These are phyloP conservation scores for Battus philenor DNA, from an alignment of 1,140 invertebrate genomes.

Conservation along the genomic window DNA sequence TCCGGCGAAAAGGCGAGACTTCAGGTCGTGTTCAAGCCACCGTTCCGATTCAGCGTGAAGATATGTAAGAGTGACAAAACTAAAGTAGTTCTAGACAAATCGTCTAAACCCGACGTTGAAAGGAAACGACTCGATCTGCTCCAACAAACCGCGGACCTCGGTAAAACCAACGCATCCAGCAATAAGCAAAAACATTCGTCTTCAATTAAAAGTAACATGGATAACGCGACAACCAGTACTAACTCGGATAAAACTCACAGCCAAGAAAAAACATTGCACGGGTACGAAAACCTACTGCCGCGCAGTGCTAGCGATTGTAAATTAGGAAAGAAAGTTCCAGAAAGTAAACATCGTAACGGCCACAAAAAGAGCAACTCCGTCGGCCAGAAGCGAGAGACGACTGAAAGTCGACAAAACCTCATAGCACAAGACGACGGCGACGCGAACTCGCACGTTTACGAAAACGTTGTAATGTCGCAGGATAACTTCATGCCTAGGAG, in stretches of 20 bases:
- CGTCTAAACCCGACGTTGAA: constrained; percentile 64
- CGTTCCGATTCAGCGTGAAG: constrained; percentile 89
- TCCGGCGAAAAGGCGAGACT: constrained; percentile 80
- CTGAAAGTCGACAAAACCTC: constrained; percentile 69
- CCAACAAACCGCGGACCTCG: constrained; percentile 32
- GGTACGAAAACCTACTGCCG: constrained; percentile 57
- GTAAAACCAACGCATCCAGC: constrained; percentile 39
- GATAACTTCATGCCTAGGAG: constrained; percentile 53
- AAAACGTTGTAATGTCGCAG: constrained; percentile 55
- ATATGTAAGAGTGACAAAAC: constrained; percentile 81
- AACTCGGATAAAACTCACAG: constrained; percentile 31
- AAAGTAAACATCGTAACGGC: constrained; percentile 40
- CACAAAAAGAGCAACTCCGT: constrained; percentile 72
- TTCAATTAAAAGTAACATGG: constrained; percentile 32
- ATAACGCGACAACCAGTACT: constrained; percentile 30
- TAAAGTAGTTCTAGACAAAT: constrained; percentile 72
- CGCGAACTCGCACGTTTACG: constrained; percentile 63
- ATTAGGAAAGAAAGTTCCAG: constrained; percentile 50
- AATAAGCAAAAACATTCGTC: constrained; percentile 42
- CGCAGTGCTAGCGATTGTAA: constrained; percentile 66
- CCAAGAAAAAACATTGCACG: constrained; percentile 36
- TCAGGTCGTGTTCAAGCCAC: constrained; percentile 90
- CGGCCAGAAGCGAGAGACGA: constrained; percentile 59
- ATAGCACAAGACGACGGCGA: constrained; percentile 61
- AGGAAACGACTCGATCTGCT: constrained; percentile 54